A percentile compares a stretch with the other conserved stretches of the same genome.
Conservation (phyloP, 2,888 invertebrate species). For the Cremastinae sp. region DNA sequence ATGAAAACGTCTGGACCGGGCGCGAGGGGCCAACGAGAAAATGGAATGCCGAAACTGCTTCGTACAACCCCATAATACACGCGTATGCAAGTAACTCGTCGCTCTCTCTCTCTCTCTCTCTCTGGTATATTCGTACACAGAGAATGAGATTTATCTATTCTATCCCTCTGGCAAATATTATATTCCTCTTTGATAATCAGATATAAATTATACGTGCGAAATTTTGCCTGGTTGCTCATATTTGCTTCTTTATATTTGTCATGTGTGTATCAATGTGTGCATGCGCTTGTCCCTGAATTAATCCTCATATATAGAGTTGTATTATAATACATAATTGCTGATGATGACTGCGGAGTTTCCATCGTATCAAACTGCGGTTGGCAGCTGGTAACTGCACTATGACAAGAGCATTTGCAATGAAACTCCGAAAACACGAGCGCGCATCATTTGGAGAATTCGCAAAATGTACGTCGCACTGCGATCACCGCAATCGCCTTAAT, state of each 20-base stretch:
- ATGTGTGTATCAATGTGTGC: neutral
- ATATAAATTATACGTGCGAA: slow-evolving; percentile 37
- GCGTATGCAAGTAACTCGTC: slow-evolving; percentile 1
- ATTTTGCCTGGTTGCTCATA: too few relatives aligned
- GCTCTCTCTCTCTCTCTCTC: neutral
- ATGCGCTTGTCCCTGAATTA: too few relatives aligned
- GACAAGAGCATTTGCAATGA: neutral
- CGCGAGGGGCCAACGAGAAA: neutral
- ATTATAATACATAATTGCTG: slow-evolving; percentile 17
- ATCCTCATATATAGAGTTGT: too few relatives aligned
- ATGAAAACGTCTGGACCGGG: slow-evolving; percentile 55
- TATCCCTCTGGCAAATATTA: slow-evolving; percentile 5
- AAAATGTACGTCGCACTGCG: too few relatives aligned
- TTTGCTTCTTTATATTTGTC: too few relatives aligned
- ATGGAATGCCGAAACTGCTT: slow-evolving; percentile 10
- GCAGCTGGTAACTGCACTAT: neutral
- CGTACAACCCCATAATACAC: neutral
- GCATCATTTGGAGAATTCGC: too few relatives aligned
- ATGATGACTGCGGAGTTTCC: neutral
- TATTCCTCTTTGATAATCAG: slow-evolving; percentile 25
- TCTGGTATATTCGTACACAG: too few relatives aligned
- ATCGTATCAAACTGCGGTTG: neutral
- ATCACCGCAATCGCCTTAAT: too few relatives aligned
- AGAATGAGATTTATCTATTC: slow-evolving; percentile 21
- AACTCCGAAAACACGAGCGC: slow-evolving; percentile 5